These are phyloP conservation scores for Paramacrobiotus metropolitanus DNA, from an alignment of 1,140 invertebrate genomes.

Conservation along the genomic window DNA sequence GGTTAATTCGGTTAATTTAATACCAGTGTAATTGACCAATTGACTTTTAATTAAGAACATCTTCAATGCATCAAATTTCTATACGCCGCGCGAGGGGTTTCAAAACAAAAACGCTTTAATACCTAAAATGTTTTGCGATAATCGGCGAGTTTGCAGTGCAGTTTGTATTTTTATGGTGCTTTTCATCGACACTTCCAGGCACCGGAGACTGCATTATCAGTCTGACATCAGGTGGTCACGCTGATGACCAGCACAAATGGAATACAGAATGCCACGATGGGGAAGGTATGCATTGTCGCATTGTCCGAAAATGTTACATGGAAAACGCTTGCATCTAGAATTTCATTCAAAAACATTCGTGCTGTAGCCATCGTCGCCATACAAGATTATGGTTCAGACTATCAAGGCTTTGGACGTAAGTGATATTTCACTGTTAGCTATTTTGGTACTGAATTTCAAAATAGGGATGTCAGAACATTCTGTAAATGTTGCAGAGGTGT, in stretches of 20 bases:
- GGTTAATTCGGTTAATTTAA: background rate
- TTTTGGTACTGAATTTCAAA: no score
- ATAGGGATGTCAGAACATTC: no score
- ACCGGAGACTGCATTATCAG: background rate
- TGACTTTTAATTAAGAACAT: background rate
- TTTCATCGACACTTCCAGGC: background rate
- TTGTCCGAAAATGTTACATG: background rate
- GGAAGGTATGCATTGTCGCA: background rate
- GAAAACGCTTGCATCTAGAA: background rate
- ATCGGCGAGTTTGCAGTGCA: background rate
- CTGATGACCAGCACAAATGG: constrained; percentile 4
- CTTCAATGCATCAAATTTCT: background rate
- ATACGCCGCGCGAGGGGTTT: background rate
- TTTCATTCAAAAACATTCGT: background rate
- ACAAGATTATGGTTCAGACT: background rate
- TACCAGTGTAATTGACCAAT: background rate
- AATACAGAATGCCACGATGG: constrained; percentile 1
- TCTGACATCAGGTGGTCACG: background rate
- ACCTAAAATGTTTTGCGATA: background rate
- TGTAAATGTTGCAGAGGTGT: no score
- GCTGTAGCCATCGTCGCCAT: background rate
- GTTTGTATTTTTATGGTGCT: background rate
- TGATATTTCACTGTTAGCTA: no score
- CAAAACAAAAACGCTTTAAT: background rate
- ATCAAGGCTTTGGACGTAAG: constrained; percentile 2